Base-by-base conservation (phyloP, 2,113 vertebrate genomes). In the Tragelaphus buxtoni region DNA sequence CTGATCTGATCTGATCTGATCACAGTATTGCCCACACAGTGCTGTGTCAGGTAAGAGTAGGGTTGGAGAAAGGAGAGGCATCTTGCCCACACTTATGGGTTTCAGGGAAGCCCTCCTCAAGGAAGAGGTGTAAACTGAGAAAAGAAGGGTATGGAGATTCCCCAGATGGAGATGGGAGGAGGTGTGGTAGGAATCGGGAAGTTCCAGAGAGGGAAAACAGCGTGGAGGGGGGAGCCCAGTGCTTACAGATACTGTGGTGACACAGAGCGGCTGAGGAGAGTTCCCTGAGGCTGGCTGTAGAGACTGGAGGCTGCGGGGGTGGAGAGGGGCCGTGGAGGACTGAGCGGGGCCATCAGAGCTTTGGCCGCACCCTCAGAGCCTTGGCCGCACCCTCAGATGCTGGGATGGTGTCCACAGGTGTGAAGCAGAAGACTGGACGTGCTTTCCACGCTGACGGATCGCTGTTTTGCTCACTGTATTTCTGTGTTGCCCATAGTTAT, bases 221-320 rank as follows among this genome's bases (percentile, higher is more conserved):
- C 11, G 0, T 0, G 1, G 0, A 5, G 26, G 69, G 32, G 10
- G 55, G 49, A 10, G 13, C 5, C 14, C 3, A 2, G 2, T 35
- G 49, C 35, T 89, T 18, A 3, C 8, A 80, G 55, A 7, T 28
- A 2, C 2, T 8, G 0, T 39, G 32, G 16, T 1, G 9, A n/a
- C 3, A 17, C 2, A 39, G 32, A 74, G 26, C 3, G 28, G 4
- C 30, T 28, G 24, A 11, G 1, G 39, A 22, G n/a, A 9, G 35
- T 28, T 61, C 24, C 1, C 1, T 2, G 17, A n/a, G 35, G 30
- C 63, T n/a, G 12, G 22, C 6, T 7, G 32, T 4, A 0, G 32
- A 22, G 22, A 16, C 72, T 39, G 11, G 12, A 83, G 84, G 16
- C 83, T 17, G 42, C 60, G 35, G 18, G 16, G 26, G 7, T 4